Conservation (phyloP, 2,113 vertebrate species). For the Xenopus laevis region DNA sequence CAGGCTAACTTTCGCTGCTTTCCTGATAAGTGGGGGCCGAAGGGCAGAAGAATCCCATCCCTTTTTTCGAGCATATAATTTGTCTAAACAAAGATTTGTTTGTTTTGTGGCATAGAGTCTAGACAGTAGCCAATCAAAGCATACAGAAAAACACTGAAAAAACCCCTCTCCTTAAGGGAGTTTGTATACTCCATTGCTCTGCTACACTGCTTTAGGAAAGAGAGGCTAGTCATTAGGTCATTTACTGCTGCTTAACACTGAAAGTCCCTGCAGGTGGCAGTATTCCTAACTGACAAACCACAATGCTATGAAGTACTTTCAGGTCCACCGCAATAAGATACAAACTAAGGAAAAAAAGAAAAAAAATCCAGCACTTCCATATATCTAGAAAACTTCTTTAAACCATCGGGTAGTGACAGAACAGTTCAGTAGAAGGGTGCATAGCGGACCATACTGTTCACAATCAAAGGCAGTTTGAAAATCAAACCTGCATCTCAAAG, state of each 20-base stretch:
- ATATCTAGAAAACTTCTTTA: constrained; percentile 57
- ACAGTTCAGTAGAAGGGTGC: constrained; percentile 65
- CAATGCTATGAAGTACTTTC: constrained; percentile 59
- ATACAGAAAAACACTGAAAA: constrained; percentile 60
- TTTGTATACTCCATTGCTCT: constrained; percentile 54
- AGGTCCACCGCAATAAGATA: constrained; percentile 71
- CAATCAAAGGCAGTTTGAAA: constrained; percentile 62
- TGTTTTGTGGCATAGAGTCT: constrained; percentile 60
- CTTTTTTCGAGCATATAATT: constrained; percentile 55
- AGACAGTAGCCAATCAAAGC: constrained; percentile 70
- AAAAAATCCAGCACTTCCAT: constrained; percentile 63
- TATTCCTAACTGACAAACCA: constrained; percentile 65
- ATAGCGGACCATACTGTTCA: constrained; percentile 59
- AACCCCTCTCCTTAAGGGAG: constrained; percentile 60
- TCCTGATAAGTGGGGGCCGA: constrained; percentile 51
- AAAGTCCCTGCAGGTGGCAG: constrained; percentile 64
- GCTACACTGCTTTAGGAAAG: constrained; percentile 58
- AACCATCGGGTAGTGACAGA: constrained; percentile 68
- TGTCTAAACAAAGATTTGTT: constrained; percentile 58
- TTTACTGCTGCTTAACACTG: constrained; percentile 69
- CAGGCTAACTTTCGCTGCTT: constrained; percentile 50
- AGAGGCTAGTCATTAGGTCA: constrained; percentile 60
- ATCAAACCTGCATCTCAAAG: constrained; percentile 76
- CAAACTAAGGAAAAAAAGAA: constrained; percentile 70
- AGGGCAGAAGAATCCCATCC: constrained; percentile 61